Evolutionary conservation across 2,888 invertebrate genomes (phyloP).

Genomic region (Antheraea assamensis): DNA sequence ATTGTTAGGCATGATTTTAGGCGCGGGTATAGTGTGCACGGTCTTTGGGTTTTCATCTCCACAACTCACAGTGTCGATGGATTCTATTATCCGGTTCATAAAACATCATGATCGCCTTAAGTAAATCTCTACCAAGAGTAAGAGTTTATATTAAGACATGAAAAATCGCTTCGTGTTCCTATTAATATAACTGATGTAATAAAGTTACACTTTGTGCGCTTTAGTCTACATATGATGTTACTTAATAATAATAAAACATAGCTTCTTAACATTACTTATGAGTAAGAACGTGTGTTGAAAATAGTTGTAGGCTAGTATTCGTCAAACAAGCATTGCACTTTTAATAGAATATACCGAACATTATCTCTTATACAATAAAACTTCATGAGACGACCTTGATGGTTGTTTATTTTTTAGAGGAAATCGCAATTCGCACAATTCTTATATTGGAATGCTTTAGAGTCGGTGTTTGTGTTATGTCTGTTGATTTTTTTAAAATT

Average conservation of each 20-base stretch:
- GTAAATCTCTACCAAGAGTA: not conserved
- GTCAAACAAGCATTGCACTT: not conserved
- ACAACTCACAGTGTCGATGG: not conserved
- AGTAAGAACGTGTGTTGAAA: too few relatives aligned
- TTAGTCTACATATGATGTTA: too few relatives aligned
- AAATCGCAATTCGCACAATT: not conserved
- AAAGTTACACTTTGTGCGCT: too few relatives aligned
- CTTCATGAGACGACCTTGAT: not conserved
- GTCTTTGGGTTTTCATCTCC: not conserved
- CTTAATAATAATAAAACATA: too few relatives aligned
- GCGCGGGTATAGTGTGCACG: not conserved
- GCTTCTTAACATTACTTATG: too few relatives aligned
- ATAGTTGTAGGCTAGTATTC: too few relatives aligned
- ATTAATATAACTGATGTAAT: too few relatives aligned
- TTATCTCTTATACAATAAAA: not conserved
- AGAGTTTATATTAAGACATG: not conserved
- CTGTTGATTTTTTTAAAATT: not conserved
- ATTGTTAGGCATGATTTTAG: not conserved
- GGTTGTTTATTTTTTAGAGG: not conserved
- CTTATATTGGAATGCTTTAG: not conserved
- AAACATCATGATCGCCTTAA: not conserved
- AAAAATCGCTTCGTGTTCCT: not conserved
- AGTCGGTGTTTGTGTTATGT: not conserved
- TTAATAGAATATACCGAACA: not conserved
- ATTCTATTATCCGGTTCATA: slow-evolving; percentile 8